Evolutionary conservation across 2,797 vertebrate species (phyloP).

Genomic region (Mormyrus proboscirostris): DNA sequence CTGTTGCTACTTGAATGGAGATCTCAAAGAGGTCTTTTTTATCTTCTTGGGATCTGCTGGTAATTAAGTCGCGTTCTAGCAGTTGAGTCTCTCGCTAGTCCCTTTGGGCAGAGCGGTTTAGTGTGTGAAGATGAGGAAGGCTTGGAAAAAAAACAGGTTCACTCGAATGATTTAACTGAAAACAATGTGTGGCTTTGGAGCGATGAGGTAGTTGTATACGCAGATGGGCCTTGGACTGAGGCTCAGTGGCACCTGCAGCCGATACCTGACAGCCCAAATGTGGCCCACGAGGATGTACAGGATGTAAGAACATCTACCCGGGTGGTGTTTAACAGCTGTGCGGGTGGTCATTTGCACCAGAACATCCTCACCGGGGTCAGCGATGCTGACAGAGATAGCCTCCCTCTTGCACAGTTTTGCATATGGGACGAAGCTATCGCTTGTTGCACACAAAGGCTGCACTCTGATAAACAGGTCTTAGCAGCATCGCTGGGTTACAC

Average conservation of each 20-base stretch:
- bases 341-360: conserved; percentile 13
- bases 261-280: conserved; percentile 46
- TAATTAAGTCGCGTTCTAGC: conserved; percentile 56
- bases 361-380: conserved; percentile 1
- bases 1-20: conserved; percentile 34
- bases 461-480: not conserved
- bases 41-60: conserved; percentile 41
- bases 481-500: not conserved
- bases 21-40: conserved; percentile 42
- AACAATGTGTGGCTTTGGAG: conserved; percentile 54
- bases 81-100: conserved; percentile 39
- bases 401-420: conserved; percentile 14
- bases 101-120: conserved; percentile 20
- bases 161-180: conserved; percentile 41
- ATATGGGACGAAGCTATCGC: not conserved
- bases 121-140: conserved; percentile 10
- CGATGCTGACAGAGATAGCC: conserved; percentile 7
- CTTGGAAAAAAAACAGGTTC: conserved; percentile 38
- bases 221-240: conserved; percentile 44
- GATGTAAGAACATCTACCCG: not conserved
- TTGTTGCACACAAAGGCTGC: not conserved
- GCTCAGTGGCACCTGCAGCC: conserved; percentile 13
- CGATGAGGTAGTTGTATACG: conserved; percentile 36
- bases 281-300: not conserved
- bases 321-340: conserved; percentile 24